Evolutionary conservation across 2,797 vertebrate species (phyloP), one percentile per base, ranked within the genome.

Genomic region (Sebastes taczanowskii): DNA sequence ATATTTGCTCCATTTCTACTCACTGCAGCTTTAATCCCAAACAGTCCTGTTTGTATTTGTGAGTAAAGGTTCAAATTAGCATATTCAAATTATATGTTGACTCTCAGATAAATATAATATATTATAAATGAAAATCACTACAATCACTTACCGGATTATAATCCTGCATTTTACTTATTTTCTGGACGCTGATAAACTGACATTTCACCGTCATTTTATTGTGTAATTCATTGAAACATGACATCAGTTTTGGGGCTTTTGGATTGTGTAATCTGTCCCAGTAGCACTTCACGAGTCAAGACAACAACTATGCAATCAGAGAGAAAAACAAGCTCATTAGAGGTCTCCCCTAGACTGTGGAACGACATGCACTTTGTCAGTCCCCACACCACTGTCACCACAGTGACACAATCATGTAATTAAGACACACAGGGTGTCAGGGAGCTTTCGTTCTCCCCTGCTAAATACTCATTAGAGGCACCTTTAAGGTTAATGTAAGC

Each of bases 261-360:
- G 53, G 30, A 78, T 79, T 82, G 78, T 60, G 59, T 77, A 81
- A 91, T 87, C 29, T 60, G 70, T 89, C 86, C 78, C 77, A 85
- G 72, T n/a, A 86, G 83, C 62, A 80, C 80, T 80, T 81, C 72
- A 62, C 10, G 53, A 78, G 76, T 90, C 61, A 83, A 85, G 82
- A 92, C 86, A 92, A 92, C 91, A 91, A 85, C 79, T 69, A 79
- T 20, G 53, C 70, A 79, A 89, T 90, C 82, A 87, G 62, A 85
- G 42, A 84, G 85, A 91, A 93, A 94, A 94, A 93, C 90, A 93
- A 94, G 89, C 93, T 95, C 89, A 93, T 94, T 94, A 95, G 72
- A 85, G 76, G 80, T 89, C 90, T 91, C 82, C 81, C 70, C 75
- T 83, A 65, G 78, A 90, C 86, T 75, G 81, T 67, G 14, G 78